Percentiles rank a stretch among this genome's conserved stretches.
Evolutionary conservation across 2,888 invertebrate genomes (phyloP).

Genomic region (Lithosia quadra): DNA sequence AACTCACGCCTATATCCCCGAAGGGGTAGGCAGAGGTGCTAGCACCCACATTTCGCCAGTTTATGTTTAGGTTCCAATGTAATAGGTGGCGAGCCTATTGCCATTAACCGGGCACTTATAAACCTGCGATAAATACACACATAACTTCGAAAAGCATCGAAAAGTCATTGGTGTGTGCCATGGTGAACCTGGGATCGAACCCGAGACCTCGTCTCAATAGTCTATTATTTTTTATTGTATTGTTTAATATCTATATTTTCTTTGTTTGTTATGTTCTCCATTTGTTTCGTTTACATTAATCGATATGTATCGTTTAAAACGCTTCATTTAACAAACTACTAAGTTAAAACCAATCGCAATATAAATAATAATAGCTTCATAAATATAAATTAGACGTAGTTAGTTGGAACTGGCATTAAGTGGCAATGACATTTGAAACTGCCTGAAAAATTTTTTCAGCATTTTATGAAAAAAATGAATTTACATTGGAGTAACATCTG

Average conservation of each 20-base stretch:
- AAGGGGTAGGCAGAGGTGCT: not conserved
- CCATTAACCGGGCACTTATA: no score
- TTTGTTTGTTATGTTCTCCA: not conserved
- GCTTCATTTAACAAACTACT: slow-evolving; percentile 13
- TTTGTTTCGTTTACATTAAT: slow-evolving; percentile 1
- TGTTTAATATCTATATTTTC: not conserved
- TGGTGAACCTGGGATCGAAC: no score
- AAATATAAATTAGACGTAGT: slow-evolving; percentile 16
- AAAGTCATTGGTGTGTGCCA: no score
- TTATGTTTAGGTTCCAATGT: no score
- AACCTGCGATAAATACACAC: no score
- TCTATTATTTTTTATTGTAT: no score
- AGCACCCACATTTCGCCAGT: no score
- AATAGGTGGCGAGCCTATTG: no score
- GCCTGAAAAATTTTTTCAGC: not conserved
- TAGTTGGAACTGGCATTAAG: slow-evolving; percentile 13
- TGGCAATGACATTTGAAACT: slow-evolving; percentile 5
- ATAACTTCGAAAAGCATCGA: no score
- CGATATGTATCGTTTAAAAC: slow-evolving; percentile 13
- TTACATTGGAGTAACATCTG: slow-evolving; percentile 5
- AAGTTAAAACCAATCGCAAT: not conserved
- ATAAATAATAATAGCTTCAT: slow-evolving; percentile 10
- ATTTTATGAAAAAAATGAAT: slow-evolving; percentile 14
- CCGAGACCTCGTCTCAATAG: no score
- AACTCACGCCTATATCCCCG: not conserved